Evolutionary conservation across 2,888 invertebrate genomes (phyloP).

Genomic region (Drosophila sordidapex): DNA sequence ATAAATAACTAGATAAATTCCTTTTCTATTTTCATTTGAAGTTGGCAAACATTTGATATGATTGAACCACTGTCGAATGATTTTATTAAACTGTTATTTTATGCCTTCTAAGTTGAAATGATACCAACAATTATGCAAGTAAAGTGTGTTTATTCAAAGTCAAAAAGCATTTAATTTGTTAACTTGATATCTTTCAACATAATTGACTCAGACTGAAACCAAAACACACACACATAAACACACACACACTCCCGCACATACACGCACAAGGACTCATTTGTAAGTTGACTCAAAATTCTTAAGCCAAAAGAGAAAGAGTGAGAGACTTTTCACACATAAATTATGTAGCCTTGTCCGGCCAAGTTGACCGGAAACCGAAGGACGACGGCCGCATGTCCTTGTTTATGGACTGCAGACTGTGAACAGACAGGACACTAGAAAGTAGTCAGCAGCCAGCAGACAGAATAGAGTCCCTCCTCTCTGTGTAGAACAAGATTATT

Average conservation of each 20-base stretch:
- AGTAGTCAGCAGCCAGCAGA: background rate
- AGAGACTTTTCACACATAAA: conserved; percentile 73
- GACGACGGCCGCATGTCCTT: background rate
- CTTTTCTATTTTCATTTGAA: background rate
- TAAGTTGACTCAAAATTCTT: conserved; percentile 66
- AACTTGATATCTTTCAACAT: conserved; percentile 61
- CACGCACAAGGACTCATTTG: conserved; percentile 7
- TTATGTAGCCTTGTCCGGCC: conserved; percentile 41
- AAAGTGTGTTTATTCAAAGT: conserved; percentile 25
- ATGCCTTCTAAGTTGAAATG: background rate
- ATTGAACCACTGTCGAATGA: too few relatives aligned
- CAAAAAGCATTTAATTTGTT: conserved; percentile 70
- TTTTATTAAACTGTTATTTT: too few relatives aligned
- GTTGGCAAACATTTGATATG: background rate
- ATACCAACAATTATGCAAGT: conserved; percentile 17
- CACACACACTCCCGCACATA: background rate
- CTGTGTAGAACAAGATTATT: conserved; percentile 76
- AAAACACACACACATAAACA: background rate
- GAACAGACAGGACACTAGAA: background rate
- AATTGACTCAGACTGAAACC: conserved; percentile 57
- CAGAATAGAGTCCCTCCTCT: background rate
- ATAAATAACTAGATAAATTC: background rate
- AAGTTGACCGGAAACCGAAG: conserved; percentile 3
- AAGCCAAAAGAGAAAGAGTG: conserved; percentile 49
- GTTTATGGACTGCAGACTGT: background rate